These are phyloP conservation scores for Oreocharis arfaki DNA, from an alignment of 2,113 vertebrate species.

Conservation along the genomic window DNA sequence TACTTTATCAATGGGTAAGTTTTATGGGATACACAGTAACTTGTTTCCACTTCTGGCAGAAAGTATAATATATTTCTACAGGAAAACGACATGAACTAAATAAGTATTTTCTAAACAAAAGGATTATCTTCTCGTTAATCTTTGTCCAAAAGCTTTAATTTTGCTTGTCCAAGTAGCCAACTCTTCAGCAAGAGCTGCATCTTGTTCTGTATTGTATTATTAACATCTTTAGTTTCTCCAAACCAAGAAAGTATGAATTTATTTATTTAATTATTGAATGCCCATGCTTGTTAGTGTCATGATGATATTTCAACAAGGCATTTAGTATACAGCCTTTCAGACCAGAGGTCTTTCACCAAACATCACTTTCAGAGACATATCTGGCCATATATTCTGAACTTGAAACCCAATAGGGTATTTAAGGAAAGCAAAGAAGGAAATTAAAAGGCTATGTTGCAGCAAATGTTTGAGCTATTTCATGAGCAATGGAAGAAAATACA, in stretches of 20 bases:
- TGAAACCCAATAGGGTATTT: background rate
- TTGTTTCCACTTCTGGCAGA: background rate
- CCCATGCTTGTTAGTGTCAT: background rate
- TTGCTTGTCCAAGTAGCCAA: background rate
- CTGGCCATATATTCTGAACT: background rate
- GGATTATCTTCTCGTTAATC: background rate
- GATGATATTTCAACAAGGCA: background rate
- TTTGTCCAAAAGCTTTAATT: background rate
- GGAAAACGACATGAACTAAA: background rate
- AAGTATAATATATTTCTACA: background rate
- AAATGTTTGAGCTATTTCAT: background rate
- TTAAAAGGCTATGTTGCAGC: background rate
- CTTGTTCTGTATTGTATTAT: background rate
- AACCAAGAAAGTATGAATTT: background rate
- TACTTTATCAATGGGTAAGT: background rate
- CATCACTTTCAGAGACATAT: background rate
- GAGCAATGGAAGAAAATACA: background rate
- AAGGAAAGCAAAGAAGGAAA: background rate
- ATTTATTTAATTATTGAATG: background rate
- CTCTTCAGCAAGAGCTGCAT: background rate
- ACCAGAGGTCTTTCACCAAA: background rate
- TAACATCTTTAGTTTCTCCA: background rate
- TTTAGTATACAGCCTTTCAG: background rate
- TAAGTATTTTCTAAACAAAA: background rate
- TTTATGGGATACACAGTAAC: background rate